Evolutionary conservation across 2,113 vertebrate species (phyloP), one percentile per base, ranked within the genome.

Genomic region (Eretmochelys imbricata): DNA sequence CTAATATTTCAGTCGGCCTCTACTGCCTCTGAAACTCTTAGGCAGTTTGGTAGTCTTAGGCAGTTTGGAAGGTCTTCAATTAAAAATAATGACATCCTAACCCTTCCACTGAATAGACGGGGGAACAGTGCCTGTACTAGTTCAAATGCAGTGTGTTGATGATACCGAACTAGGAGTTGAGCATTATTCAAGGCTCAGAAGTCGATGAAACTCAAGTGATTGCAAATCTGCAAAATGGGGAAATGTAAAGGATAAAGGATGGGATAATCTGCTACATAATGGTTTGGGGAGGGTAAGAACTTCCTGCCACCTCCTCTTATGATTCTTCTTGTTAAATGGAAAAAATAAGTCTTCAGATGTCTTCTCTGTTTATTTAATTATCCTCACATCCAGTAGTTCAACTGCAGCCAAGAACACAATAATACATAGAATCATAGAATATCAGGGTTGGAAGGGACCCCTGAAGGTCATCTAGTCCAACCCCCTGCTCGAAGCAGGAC

Each of bases 351-450:
- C 50, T 92, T 94, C 79, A 25, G 14, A 5, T 35, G 9, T 76
- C 13, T 82, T 49, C 49, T n/a, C 54, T 83, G 25, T 79, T 75
- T 20, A 84, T 51, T 82, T 69, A 69, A 84, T 49, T 82, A 69
- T 91, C 76, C 88, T 92, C 54, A 79, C 93, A 85, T 91, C 89
- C 84, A n/a, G 87, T 53, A 84, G 76, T 86, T 50, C 93, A 87
- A 35, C 51, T 85, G 85, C 80, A 94, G 90, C 84, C 69, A 78
- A 94, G 59, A 94, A 55, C 81, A 85, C 95, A 94, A 94, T 8
- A 87, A 79, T 76, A 57, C 29, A 51, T 81, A n/a, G n/a, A n/a
- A n/a, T n/a, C n/a, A n/a, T n/a, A n/a, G n/a, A n/a, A n/a, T n/a
- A n/a, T n/a, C n/a, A n/a, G n/a, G n/a, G n/a, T n/a, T n/a, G n/a